A percentile compares a stretch with the other conserved stretches of the same genome.
phyloP scores from a whole-genome alignment of 2,888 invertebrate genomes.

The Dichetophora obliterata region DNA sequence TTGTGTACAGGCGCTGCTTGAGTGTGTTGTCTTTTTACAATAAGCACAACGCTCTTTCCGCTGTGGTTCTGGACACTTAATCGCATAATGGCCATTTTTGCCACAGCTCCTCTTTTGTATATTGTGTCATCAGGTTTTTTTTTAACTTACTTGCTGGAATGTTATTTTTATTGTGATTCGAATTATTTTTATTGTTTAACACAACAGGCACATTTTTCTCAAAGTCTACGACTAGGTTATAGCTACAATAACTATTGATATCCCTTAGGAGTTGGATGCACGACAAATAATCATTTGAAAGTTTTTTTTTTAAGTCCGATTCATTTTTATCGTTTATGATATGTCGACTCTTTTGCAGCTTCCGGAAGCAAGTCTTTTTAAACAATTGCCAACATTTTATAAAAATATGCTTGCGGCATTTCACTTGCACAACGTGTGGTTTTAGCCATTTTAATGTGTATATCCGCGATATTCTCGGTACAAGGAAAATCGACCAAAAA shows the following conservation, averaged over 20 bases:
- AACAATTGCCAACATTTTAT: slow-evolving; percentile 41
- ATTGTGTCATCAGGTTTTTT: background rate
- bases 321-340: slow-evolving; percentile 46
- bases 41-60: background rate
- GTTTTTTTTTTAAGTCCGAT: too few species aligned
- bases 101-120: background rate
- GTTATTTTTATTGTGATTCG: too few species aligned
- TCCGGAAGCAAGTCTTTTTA: slow-evolving; percentile 38
- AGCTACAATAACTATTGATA: slow-evolving; percentile 26
- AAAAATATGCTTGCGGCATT: slow-evolving; percentile 17
- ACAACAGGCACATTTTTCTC: background rate
- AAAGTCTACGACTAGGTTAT: background rate
- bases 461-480: slow-evolving; percentile 34
- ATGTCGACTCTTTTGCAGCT: slow-evolving; percentile 36
- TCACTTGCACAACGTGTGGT: slow-evolving; percentile 30
- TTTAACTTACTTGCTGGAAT: background rate
- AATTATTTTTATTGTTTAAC: too few species aligned
- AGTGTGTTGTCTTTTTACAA: background rate
- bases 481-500: slow-evolving; percentile 36
- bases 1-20: background rate
- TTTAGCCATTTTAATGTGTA: slow-evolving; percentile 41
- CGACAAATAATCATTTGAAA: slow-evolving; percentile 41
- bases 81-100: background rate
- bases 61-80: slow-evolving; percentile 9
- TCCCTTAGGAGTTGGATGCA: slow-evolving; percentile 36